Base-by-base conservation (phyloP, 2,797 vertebrate genomes). In the Acanthurus lineatus region DNA sequence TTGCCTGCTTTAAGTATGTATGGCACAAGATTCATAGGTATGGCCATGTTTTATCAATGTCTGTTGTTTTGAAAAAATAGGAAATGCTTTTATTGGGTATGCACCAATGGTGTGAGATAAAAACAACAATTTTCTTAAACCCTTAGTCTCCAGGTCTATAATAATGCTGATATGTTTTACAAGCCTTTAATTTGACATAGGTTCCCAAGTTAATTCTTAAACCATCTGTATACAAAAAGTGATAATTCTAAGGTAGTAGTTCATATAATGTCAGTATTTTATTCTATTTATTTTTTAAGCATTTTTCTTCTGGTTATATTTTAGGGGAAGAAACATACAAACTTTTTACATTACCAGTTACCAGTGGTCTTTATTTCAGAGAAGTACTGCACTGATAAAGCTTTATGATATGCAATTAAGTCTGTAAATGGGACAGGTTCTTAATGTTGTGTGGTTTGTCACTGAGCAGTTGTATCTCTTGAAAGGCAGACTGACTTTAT, bases 401-500 rank as follows among this genome's bases (percentile, higher is more conserved):
- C 25, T 16, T 42, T 79, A 25, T 54, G 42, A 61, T 69, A 58
- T 67, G 25, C 15, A 59, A 64, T 25, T 3, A 6, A 3, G 51
- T 4, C 45, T 42, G 8, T 54, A 71, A 45, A 9, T 38, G 10
- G 4, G 15, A 7, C 19, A 16, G 15, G 35, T 7, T 64, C 3
- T 68, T 69, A 22, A 38, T 32, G 44, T 1, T 0, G 4, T 59
- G 25, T 15, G 8, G 22, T 10, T 40, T 28, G 70, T 52, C 40
- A n/a, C 12, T 42, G 20, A 42, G 25, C 28, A 69, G 25, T 40
- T 25, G 5, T 12, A 75, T 20, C 2, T 83, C 16, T 60, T 72
- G 44, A 69, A 53, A 57, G 56, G 54, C 49, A 22, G 14, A 56
- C 14, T 2, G 54, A 25, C 44, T 63, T 10, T 28, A 1, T 19